Percentiles rank a stretch among this genome's conserved stretches.
phyloP scores from a whole-genome alignment of 2,797 vertebrate species.

The Odontamblyopus lacepedii region DNA sequence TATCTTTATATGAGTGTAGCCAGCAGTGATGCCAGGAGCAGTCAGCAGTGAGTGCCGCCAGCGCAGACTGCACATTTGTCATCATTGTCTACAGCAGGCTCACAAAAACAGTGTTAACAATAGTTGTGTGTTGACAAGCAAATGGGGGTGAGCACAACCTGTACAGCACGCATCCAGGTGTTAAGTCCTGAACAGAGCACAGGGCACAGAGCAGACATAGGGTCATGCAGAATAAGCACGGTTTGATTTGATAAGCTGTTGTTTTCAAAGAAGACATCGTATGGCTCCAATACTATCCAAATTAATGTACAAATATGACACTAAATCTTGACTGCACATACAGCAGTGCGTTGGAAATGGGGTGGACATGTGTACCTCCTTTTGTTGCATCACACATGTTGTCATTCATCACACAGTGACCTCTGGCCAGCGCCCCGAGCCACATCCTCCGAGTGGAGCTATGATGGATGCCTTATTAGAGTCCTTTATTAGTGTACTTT shows the following conservation, averaged over 20 bases:
- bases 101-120: slow-evolving; percentile 56
- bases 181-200: slow-evolving; percentile 1
- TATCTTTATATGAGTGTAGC: slow-evolving; percentile 45
- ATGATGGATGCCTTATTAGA: slow-evolving; percentile 86
- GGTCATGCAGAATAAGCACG: neutral
- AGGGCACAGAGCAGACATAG: neutral
- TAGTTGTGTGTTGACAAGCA: slow-evolving; percentile 55
- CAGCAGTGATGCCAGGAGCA: slow-evolving; percentile 48
- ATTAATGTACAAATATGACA: neutral
- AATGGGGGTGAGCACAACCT: slow-evolving; percentile 40
- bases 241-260: neutral
- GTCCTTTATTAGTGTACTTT: slow-evolving; percentile 86
- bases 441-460: slow-evolving; percentile 65
- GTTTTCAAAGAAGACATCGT: neutral
- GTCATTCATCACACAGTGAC: slow-evolving; percentile 75
- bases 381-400: slow-evolving; percentile 53
- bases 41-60: slow-evolving; percentile 37
- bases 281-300: neutral
- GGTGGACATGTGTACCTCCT: slow-evolving; percentile 38
- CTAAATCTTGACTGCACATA: neutral
- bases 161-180: neutral
- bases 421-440: slow-evolving; percentile 75
- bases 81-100: slow-evolving; percentile 57
- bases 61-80: slow-evolving; percentile 60
- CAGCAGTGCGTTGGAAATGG: neutral